A percentile compares a stretch with the other conserved stretches of the same genome.
These are phyloP conservation scores for Proales similis DNA, from an alignment of 1,140 invertebrate genomes.

Conservation along the genomic window DNA sequence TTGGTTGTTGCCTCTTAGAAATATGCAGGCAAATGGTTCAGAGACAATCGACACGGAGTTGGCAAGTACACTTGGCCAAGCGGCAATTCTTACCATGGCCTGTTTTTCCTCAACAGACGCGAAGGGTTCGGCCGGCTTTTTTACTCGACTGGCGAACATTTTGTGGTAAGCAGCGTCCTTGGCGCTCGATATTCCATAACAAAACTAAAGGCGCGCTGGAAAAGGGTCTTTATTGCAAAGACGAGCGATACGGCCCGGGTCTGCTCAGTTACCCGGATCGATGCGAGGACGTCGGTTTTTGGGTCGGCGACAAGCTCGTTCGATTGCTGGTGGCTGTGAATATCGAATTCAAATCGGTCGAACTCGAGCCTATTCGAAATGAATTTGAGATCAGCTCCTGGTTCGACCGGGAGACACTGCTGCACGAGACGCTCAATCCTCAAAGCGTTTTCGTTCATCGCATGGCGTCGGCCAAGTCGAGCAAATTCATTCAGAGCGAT, in stretches of 20 bases:
- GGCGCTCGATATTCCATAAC: background rate
- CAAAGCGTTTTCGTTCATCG: constrained; percentile 22
- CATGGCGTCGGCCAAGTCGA: constrained; percentile 10
- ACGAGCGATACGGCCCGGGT: constrained; percentile 50
- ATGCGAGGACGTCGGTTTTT: constrained; percentile 48
- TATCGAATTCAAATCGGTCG: constrained; percentile 43
- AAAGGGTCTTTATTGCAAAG: constrained; percentile 49
- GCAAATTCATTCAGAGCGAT: constrained; percentile 32
- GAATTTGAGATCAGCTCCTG: constrained; percentile 41
- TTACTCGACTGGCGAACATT: constrained; percentile 47
- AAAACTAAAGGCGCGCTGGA: constrained; percentile 7
- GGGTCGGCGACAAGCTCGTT: constrained; percentile 47
- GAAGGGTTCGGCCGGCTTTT: constrained; percentile 49
- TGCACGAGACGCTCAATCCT: constrained; percentile 15
- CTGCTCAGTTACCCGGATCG: constrained; percentile 47
- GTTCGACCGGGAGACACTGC: constrained; percentile 10
- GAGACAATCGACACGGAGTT: constrained; percentile 49
- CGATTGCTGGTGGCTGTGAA: constrained; percentile 43
- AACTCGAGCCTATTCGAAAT: constrained; percentile 47
- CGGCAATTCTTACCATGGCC: constrained; percentile 45
- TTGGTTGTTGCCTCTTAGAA: constrained; percentile 42
- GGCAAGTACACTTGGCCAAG: constrained; percentile 48
- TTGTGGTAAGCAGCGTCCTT: constrained; percentile 44
- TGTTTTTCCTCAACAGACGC: constrained; percentile 51
- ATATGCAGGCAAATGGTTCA: constrained; percentile 48